A percentile compares a stretch with the other conserved stretches of the same genome.
These are phyloP conservation scores for Crepidodera aurea DNA, from an alignment of 2,888 invertebrate genomes.

Conservation along the genomic window DNA sequence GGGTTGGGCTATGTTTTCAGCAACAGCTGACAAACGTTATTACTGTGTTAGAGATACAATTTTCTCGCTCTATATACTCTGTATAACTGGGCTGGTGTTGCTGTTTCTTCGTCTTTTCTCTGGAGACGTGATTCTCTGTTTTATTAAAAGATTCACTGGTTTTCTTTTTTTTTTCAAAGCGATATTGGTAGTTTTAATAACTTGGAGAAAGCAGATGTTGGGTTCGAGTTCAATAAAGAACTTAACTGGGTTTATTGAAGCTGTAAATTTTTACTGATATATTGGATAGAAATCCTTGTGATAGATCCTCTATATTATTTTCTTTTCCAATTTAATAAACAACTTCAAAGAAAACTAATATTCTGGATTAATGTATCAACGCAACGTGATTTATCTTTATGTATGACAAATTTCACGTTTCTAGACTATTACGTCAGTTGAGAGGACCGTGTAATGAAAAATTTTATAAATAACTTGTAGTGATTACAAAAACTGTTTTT, in stretches of 20 bases:
- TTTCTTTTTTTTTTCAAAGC: background rate
- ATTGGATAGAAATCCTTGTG: no score
- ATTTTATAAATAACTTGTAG: no score
- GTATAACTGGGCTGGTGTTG: background rate
- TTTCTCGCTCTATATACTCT: constrained; percentile 29
- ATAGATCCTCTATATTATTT: no score
- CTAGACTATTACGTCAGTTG: no score
- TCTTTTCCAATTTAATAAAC: no score
- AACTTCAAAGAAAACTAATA: no score
- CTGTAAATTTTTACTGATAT: no score
- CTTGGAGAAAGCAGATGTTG: background rate
- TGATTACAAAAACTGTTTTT: no score
- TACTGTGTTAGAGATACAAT: constrained; percentile 29
- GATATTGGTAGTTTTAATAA: background rate
- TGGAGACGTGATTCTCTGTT: background rate
- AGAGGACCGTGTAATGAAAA: no score
- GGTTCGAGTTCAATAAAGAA: background rate
- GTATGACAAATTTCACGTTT: no score
- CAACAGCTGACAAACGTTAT: constrained; percentile 32
- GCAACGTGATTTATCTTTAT: no score
- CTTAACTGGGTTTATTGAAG: background rate
- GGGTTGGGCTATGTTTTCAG: constrained; percentile 22
- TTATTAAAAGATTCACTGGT: constrained; percentile 10
- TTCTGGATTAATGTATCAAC: no score
- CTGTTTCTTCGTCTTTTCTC: background rate